Conservation (phyloP, 35 echinoderm and acorn worm species). For the Heliocidaris erythrogramma region DNA sequence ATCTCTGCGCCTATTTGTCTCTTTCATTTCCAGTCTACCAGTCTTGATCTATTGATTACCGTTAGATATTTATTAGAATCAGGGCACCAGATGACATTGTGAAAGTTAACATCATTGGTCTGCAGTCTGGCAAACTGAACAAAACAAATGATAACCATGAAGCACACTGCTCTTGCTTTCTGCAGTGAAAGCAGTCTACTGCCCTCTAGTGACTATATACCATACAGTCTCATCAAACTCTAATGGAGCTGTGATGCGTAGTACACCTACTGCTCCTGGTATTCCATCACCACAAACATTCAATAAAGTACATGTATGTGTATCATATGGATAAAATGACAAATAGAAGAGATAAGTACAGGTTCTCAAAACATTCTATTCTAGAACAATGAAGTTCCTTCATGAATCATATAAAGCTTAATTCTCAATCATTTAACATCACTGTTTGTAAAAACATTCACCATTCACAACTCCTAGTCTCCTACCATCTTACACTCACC, state of each 20-base stretch:
- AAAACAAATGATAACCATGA: not conserved
- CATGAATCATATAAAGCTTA: too few species aligned
- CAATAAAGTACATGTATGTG: too few species aligned
- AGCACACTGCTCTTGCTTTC: not conserved
- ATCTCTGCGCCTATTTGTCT: not conserved
- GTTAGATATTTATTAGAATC: not conserved
- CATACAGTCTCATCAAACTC: not conserved
- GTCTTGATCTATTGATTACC: not conserved
- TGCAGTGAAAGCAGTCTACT: not conserved
- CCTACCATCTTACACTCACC: too few species aligned
- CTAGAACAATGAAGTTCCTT: too few species aligned
- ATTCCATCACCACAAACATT: too few species aligned
- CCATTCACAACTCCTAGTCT: not conserved
- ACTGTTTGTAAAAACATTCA: not conserved
- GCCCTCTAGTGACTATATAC: not conserved
- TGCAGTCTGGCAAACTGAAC: not conserved
- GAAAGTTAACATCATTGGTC: not conserved
- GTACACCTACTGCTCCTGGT: too few species aligned
- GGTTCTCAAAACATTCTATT: not conserved
- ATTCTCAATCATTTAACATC: too few species aligned
- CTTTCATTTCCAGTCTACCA: not conserved
- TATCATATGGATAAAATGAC: too few species aligned
- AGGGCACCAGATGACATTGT: not conserved
- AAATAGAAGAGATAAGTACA: not conserved
- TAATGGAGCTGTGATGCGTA: not conserved